phyloP scores from a whole-genome alignment of 2,113 vertebrate species.

The Neomonachus schauinslandi region DNA sequence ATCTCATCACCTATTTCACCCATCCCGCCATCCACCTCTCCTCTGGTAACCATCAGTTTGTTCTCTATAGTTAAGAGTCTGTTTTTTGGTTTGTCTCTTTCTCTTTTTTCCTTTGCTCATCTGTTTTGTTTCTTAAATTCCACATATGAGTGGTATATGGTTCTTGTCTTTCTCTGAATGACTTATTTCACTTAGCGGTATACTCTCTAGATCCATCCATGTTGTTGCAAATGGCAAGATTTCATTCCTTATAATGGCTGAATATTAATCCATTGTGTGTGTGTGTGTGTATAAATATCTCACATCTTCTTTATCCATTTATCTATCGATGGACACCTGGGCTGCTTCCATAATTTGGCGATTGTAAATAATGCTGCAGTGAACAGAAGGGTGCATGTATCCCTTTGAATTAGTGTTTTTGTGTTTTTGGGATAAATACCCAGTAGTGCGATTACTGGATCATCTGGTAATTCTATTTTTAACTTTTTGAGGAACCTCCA shows the following conservation, averaged over 20 bases:
- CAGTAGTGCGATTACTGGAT: not conserved
- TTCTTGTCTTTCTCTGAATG: not conserved
- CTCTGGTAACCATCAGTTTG: not conserved
- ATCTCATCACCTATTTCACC: not conserved
- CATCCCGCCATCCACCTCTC: not conserved
- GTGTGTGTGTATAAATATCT: not conserved
- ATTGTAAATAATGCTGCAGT: not conserved
- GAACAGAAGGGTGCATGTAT: not conserved
- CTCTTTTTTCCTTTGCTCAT: not conserved
- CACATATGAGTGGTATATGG: not conserved
- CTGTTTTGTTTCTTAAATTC: not conserved
- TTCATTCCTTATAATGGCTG: not conserved
- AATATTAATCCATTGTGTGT: not conserved
- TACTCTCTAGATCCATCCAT: not conserved
- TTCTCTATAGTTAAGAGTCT: not conserved
- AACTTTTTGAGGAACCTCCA: not conserved
- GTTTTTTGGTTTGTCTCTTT: not conserved
- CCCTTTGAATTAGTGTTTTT: not conserved
- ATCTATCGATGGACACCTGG: not conserved
- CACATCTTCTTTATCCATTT: not conserved
- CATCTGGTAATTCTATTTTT: not conserved
- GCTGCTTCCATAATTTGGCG: not conserved
- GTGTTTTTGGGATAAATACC: not conserved
- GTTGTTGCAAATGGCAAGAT: not conserved
- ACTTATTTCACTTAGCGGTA: not conserved